Evolutionary conservation across 2,888 invertebrate genomes (phyloP).

Genomic region (Pseudococcus viburni): DNA sequence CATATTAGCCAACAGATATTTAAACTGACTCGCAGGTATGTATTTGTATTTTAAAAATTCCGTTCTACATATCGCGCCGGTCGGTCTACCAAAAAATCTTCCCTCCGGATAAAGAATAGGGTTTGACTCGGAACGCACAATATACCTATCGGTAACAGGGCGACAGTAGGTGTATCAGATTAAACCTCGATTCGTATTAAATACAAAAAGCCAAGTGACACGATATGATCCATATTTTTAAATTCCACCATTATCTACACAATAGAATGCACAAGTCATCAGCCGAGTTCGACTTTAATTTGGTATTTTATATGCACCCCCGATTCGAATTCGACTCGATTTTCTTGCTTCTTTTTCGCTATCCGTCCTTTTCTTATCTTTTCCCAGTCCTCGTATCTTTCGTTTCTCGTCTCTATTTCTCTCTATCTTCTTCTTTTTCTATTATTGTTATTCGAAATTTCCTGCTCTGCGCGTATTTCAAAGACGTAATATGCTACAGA

Average conservation of each 20-base stretch:
- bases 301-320: slow-evolving; percentile 65
- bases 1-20: slow-evolving; percentile 3
- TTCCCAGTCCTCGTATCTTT: background rate
- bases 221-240: slow-evolving; percentile 65
- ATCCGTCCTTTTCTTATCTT: slow-evolving; percentile 4
- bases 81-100: slow-evolving; percentile 31
- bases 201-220: slow-evolving; percentile 63
- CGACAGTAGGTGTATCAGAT: slow-evolving; percentile 66
- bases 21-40: slow-evolving; percentile 46
- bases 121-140: slow-evolving; percentile 56
- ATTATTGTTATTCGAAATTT: slow-evolving; percentile 39
- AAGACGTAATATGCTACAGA: slow-evolving; percentile 39
- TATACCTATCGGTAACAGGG: slow-evolving; percentile 29
- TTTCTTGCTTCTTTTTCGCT: slow-evolving; percentile 20
- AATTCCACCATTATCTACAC: slow-evolving; percentile 64
- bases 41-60: slow-evolving; percentile 53
- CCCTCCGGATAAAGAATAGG: slow-evolving; percentile 36
- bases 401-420: background rate
- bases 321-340: slow-evolving; percentile 7
- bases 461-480: background rate
- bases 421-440: background rate
- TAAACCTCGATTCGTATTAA: slow-evolving; percentile 60
- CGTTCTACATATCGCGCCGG: slow-evolving; percentile 55
- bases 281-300: slow-evolving; percentile 58
- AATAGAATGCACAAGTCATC: slow-evolving; percentile 65